phyloP scores from a whole-genome alignment of 2,888 invertebrate genomes.

The Hirtodrosophila alboralis region DNA sequence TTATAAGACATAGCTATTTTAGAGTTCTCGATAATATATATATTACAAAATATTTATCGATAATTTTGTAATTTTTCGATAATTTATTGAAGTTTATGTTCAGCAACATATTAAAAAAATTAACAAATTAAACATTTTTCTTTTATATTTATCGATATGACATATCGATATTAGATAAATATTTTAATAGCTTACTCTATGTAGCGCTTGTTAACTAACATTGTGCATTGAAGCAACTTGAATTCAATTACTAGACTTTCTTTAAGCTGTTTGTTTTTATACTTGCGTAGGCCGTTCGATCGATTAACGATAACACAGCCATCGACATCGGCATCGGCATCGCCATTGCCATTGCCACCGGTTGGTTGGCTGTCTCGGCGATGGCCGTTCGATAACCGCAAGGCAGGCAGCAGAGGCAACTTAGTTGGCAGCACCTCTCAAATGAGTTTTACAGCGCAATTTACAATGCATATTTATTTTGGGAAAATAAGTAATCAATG shows the following conservation, averaged over 20 bases:
- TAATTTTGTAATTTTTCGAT: too few relatives aligned
- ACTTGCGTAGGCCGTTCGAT: constrained; percentile 67
- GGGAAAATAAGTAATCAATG: constrained; percentile 78
- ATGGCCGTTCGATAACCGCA: constrained; percentile 67
- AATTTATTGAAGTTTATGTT: too few relatives aligned
- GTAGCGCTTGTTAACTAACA: not conserved
- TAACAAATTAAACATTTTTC: too few relatives aligned
- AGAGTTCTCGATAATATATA: too few relatives aligned
- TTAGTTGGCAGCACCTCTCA: constrained; percentile 36
- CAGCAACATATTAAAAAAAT: too few relatives aligned
- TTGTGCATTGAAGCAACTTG: not conserved
- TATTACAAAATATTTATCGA: too few relatives aligned
- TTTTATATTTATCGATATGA: not conserved
- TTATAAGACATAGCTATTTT: too few relatives aligned
- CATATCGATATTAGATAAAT: too few relatives aligned
- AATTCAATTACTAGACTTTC: constrained; percentile 28
- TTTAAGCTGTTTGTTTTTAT: constrained; percentile 1
- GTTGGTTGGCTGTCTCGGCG: constrained; percentile 34
- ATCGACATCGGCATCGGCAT: constrained; percentile 21
- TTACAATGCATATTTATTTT: constrained; percentile 80
- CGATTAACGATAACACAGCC: constrained; percentile 70
- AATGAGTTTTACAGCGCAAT: constrained; percentile 62
- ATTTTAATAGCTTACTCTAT: too few relatives aligned
- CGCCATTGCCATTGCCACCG: constrained; percentile 12
- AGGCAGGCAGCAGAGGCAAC: constrained; percentile 20